Conservation (phyloP, 64 coral and sea anemone species). For the Montipora capricornis region DNA sequence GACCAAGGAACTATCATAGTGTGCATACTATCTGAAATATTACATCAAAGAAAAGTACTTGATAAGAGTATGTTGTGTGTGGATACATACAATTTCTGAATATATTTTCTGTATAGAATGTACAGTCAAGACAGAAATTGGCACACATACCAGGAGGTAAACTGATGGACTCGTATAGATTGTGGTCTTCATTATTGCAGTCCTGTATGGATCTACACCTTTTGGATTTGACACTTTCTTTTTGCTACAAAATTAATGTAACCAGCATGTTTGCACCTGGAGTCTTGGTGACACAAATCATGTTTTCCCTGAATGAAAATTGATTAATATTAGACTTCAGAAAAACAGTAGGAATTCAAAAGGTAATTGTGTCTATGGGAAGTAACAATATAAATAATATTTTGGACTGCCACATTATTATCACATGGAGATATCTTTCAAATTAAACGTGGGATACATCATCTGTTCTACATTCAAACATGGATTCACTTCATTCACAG, state of each 20-base stretch:
- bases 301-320: constrained; percentile 32
- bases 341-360: neutral
- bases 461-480: neutral
- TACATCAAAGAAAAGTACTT: neutral
- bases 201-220: no score
- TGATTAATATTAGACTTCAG: constrained; percentile 1
- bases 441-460: neutral
- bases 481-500: neutral
- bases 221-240: no score
- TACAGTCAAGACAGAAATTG: no score
- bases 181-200: no score
- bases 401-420: neutral
- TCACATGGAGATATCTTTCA: neutral
- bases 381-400: neutral
- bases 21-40: neutral
- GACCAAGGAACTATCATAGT: neutral
- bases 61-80: neutral
- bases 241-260: no score
- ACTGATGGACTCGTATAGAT: no score
- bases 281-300: constrained; percentile 27
- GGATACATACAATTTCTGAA: neutral
- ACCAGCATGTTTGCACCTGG: neutral
- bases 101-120: neutral
- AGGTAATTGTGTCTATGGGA: neutral
- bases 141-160: no score